Evolutionary conservation across 1,140 invertebrate genomes (phyloP), one percentile per base, ranked within the genome.

Genomic region (Drosophila hydei): DNA sequence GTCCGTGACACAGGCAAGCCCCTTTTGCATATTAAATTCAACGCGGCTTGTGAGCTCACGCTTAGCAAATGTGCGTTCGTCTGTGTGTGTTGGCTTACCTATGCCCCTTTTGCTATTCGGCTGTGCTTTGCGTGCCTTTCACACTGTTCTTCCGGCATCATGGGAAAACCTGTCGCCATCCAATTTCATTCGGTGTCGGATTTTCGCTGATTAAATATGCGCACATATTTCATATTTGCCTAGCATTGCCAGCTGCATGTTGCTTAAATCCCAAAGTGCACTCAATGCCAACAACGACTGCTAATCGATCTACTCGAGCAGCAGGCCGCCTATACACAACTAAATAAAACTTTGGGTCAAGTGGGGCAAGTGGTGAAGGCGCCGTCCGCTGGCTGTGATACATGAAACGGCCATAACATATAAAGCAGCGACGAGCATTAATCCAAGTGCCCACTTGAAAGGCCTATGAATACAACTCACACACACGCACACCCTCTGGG

Each of bases 21-120:
- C 79, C 65, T 52, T 83, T 79, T 85, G 80, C 76, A 85, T 85
- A 73, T 85, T 85, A 85, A 79, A 54, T 38, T 47, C 59, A 51
- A 33, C 59, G 36, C 42, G 33, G 47, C 36, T 45, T 42, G 21
- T 30, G 23, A 11, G 9, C 19, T 19, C 11, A 42, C 14, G 14
- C 8, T 11, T 18, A 8, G 9, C 2, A 21, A 12, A 14, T 23
- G 11, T 23, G 61, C 36, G 25, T 36, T 40, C 36, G 42, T 42
- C 38, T 43, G 43, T 43, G 30, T 52, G 25, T 38, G 51, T 18
- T 6, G 25, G 14, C 3, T 14, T 45, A 12, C 40, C 45, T 59
- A n/a, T 58, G 27, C 30, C 33, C 40, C 23, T 30, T 30, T 58
- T 58, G 69, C 52, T 67, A 72, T 67, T 58, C 51, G 52, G 45